Conservation (phyloP, 2,797 vertebrate genomes). For the Harpagifer antarcticus region DNA sequence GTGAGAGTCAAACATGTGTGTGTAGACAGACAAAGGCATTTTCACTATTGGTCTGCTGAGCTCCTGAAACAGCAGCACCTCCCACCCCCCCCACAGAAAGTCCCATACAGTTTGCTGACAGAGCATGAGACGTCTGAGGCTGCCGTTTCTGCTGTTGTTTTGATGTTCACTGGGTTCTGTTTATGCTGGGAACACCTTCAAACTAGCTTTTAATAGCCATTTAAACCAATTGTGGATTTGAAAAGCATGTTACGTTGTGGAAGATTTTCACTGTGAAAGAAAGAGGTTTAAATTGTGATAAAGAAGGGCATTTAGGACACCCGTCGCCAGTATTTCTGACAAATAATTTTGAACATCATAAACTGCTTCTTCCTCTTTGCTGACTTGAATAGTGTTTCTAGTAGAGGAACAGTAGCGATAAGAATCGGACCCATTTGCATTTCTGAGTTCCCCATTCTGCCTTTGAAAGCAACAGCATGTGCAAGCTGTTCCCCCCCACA, state of each 20-base stretch:
- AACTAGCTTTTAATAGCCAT: slow-evolving; percentile 10
- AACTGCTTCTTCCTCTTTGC: slow-evolving; percentile 65
- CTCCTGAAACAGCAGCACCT: slow-evolving; percentile 40
- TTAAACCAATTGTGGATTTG: slow-evolving; percentile 25
- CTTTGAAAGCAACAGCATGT: slow-evolving; percentile 70
- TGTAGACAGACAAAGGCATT: slow-evolving; percentile 49
- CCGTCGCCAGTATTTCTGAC: not conserved
- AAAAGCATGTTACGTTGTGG: slow-evolving; percentile 4
- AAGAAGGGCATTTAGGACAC: slow-evolving; percentile 4
- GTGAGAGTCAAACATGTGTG: slow-evolving; percentile 38
- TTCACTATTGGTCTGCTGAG: slow-evolving; percentile 49
- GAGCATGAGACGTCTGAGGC: slow-evolving; percentile 37
- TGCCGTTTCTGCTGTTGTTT: slow-evolving; percentile 56
- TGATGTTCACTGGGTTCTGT: slow-evolving; percentile 40
- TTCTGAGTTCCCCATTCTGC: slow-evolving; percentile 81
- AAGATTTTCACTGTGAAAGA: not conserved
- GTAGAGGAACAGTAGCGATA: slow-evolving; percentile 73
- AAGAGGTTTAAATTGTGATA: not conserved
- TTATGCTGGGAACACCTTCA: slow-evolving; percentile 34
- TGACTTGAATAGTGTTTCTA: slow-evolving; percentile 63
- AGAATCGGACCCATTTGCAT: slow-evolving; percentile 80
- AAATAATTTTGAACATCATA: slow-evolving; percentile 22
- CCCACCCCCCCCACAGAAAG: slow-evolving; percentile 28
- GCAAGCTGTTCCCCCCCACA: slow-evolving; percentile 40
- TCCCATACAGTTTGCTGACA: slow-evolving; percentile 69